Conservation (phyloP, 2,797 vertebrate species). For the Sparidentex hasta region DNA sequence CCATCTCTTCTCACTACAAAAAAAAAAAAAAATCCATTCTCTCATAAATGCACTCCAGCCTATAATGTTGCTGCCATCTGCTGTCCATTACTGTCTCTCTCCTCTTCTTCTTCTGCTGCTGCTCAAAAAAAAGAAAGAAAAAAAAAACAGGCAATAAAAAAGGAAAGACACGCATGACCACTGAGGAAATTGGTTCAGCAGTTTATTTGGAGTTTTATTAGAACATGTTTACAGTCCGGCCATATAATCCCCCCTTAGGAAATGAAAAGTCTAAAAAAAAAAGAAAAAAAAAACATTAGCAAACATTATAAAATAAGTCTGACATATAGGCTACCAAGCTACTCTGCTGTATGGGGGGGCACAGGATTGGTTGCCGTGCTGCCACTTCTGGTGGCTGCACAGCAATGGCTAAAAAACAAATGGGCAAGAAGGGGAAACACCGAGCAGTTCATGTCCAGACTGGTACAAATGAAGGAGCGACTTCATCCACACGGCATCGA, state of each 20-base stretch:
- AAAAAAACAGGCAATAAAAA: slow-evolving; percentile 25
- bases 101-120: not conserved
- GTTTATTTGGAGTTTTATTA: slow-evolving; percentile 80
- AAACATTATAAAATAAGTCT: slow-evolving; percentile 76
- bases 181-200: slow-evolving; percentile 62
- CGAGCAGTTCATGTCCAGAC: slow-evolving; percentile 21
- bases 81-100: slow-evolving; percentile 44
- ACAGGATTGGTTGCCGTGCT: slow-evolving; percentile 36
- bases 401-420: slow-evolving; percentile 37
- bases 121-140: slow-evolving; percentile 5
- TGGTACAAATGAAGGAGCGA: slow-evolving; percentile 33
- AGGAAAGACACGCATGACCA: slow-evolving; percentile 46
- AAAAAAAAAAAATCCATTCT: not conserved
- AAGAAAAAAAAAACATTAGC: slow-evolving; percentile 68
- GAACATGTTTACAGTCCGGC: slow-evolving; percentile 75
- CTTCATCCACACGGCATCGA: slow-evolving; percentile 29
- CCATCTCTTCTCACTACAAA: not conserved
- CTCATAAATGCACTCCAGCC: slow-evolving; percentile 6
- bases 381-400: slow-evolving; percentile 25
- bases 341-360: slow-evolving; percentile 44
- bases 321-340: slow-evolving; percentile 59
- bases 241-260: slow-evolving; percentile 59
- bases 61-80: slow-evolving; percentile 79
- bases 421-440: slow-evolving; percentile 23
- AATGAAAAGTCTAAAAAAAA: slow-evolving; percentile 53